phyloP scores from a whole-genome alignment of 2,113 vertebrate species.

The Candoia aspera region DNA sequence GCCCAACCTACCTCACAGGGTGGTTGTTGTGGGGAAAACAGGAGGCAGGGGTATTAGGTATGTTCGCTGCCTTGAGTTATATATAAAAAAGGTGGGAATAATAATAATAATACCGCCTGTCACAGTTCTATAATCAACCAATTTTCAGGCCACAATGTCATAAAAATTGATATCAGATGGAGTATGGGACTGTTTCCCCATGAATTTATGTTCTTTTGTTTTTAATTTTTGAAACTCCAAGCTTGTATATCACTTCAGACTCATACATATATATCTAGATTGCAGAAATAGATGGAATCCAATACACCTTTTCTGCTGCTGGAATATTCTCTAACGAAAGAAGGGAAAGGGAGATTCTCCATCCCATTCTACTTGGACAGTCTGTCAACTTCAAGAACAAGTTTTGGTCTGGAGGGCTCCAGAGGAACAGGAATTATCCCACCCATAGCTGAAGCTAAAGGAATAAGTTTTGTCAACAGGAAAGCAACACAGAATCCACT shows the following conservation, averaged over 20 bases:
- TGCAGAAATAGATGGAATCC: slow-evolving; percentile 13
- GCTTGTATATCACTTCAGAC: slow-evolving; percentile 41
- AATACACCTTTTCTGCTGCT: neutral
- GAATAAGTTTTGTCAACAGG: too few species aligned
- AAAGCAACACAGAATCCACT: too few species aligned
- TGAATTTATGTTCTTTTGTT: slow-evolving; percentile 48
- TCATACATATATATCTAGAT: neutral
- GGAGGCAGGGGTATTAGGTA: neutral
- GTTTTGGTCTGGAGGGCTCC: too few species aligned
- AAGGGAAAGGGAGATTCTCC: too few species aligned
- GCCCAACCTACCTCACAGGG: neutral
- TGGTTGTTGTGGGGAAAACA: neutral
- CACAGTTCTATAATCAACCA: slow-evolving; percentile 53
- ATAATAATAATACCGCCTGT: slow-evolving; percentile 57
- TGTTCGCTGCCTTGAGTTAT: neutral
- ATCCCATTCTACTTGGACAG: too few species aligned
- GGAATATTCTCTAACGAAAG: neutral
- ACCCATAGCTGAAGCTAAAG: too few species aligned
- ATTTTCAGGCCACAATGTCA: slow-evolving; percentile 51
- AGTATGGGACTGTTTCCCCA: slow-evolving; percentile 43
- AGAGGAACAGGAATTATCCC: too few species aligned
- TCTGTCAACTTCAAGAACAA: too few species aligned
- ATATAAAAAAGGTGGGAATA: neutral
- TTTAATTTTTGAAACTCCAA: slow-evolving; percentile 19
- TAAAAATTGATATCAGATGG: slow-evolving; percentile 53